phyloP scores from a whole-genome alignment of 2,888 invertebrate species.

The Thymelicus lineola region DNA sequence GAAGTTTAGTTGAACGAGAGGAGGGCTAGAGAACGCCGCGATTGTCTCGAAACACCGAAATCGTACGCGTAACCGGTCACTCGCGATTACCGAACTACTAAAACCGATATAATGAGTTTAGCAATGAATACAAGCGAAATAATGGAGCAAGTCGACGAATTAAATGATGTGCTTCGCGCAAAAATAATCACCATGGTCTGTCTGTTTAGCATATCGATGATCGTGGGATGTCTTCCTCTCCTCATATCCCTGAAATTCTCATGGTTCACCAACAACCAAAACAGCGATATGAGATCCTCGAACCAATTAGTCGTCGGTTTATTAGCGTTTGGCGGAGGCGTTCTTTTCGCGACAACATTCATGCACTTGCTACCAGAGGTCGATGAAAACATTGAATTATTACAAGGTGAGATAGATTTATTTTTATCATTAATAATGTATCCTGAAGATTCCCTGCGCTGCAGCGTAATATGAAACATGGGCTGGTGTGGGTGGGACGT shows the following conservation, averaged over 20 bases:
- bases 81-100: constrained; percentile 43
- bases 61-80: constrained; percentile 31
- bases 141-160: constrained; percentile 46
- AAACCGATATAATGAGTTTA: constrained; percentile 52
- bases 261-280: constrained; percentile 81
- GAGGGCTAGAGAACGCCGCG: constrained; percentile 46
- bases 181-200: constrained; percentile 93
- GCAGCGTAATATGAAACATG: background rate
- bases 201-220: constrained; percentile 90
- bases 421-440: constrained; percentile 21
- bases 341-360: constrained; percentile 92
- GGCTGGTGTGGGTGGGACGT: constrained; percentile 2
- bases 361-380: constrained; percentile 93
- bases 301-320: constrained; percentile 85
- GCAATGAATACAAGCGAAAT: constrained; percentile 49
- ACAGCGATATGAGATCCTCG: constrained; percentile 76
- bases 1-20: constrained; percentile 64
- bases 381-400: constrained; percentile 86
- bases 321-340: constrained; percentile 92
- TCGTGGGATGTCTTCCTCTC: constrained; percentile 91
- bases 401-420: constrained; percentile 77
- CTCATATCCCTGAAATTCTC: constrained; percentile 88
- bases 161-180: constrained; percentile 84
- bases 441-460: constrained; percentile 12
- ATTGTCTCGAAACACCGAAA: constrained; percentile 36